Percentiles rank a stretch among this genome's conserved stretches.
Evolutionary conservation across 2,797 vertebrate genomes (phyloP).

Genomic region (Macroramphosus scolopax): DNA sequence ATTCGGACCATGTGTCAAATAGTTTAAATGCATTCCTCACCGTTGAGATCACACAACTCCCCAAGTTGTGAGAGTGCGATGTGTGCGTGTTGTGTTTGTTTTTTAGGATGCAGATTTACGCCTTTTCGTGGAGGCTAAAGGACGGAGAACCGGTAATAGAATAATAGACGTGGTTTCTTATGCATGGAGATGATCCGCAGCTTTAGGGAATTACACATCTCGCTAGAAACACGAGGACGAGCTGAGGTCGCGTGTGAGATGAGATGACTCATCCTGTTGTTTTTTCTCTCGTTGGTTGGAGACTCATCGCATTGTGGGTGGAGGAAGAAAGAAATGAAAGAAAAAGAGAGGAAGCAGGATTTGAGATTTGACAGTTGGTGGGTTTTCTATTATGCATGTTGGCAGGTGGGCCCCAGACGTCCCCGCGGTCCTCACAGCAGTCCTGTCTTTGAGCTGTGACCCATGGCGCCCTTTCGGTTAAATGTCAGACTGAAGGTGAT

Average conservation of each 20-base stretch:
- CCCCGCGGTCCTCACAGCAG: slow-evolving; percentile 34
- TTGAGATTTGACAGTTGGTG: slow-evolving; percentile 43
- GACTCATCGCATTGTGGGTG: slow-evolving; percentile 5
- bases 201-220: not conserved
- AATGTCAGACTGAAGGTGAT: slow-evolving; percentile 10
- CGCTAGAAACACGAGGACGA: not conserved
- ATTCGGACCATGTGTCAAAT: slow-evolving; percentile 51
- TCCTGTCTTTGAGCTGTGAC: slow-evolving; percentile 57
- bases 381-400: slow-evolving; percentile 66
- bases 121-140: not conserved
- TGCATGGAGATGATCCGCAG: not conserved
- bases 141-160: slow-evolving; percentile 1
- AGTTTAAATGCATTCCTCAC: slow-evolving; percentile 60
- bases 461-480: slow-evolving; percentile 28
- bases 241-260: slow-evolving; percentile 3
- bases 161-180: no score
- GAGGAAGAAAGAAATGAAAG: not conserved
- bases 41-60: slow-evolving; percentile 63
- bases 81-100: not conserved
- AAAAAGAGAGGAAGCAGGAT: slow-evolving; percentile 6
- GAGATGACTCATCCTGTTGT: slow-evolving; percentile 14
- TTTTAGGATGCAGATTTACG: slow-evolving; percentile 12
- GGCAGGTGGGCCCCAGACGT: slow-evolving; percentile 40
- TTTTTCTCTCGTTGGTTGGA: slow-evolving; percentile 1
- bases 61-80: no score